These are phyloP conservation scores for Drosophila jambulina DNA, from an alignment of 1,140 invertebrate species.

Conservation along the genomic window DNA sequence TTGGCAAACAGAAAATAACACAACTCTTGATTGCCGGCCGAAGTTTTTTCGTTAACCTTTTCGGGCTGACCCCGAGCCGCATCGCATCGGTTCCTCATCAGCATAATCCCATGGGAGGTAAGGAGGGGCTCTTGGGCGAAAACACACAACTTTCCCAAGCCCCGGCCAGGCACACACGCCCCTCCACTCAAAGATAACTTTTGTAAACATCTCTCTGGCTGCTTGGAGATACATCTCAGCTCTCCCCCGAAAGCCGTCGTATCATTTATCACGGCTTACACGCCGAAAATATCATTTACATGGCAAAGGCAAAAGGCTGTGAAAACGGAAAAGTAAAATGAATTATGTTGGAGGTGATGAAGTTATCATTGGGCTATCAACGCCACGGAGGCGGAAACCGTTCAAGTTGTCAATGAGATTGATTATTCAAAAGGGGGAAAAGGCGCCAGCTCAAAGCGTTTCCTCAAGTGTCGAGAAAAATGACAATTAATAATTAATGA, in stretches of 20 bases:
- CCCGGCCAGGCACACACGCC: conserved; percentile 12
- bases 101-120: conserved; percentile 43
- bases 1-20: conserved; percentile 48
- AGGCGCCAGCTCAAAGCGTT: conserved; percentile 25
- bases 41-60: conserved; percentile 60
- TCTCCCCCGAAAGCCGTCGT: conserved; percentile 12
- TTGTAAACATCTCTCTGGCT: conserved; percentile 41
- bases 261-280: conserved; percentile 76
- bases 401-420: conserved; percentile 72
- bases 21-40: conserved; percentile 37
- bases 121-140: conserved; percentile 9
- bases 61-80: conserved; percentile 35
- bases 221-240: conserved; percentile 27
- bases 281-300: conserved; percentile 69
- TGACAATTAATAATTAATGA: conserved; percentile 51
- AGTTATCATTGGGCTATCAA: conserved; percentile 59
- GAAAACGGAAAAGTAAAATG: conserved; percentile 53
- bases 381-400: conserved; percentile 39
- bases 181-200: conserved; percentile 42
- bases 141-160: conserved; percentile 54
- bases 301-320: conserved; percentile 53
- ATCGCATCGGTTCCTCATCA: conserved; percentile 31
- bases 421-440: conserved; percentile 48
- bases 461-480: conserved; percentile 54
- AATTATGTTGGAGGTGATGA: conserved; percentile 55